Conservation (phyloP, 2,888 invertebrate genomes). For the Trileptium ribeirensis region DNA sequence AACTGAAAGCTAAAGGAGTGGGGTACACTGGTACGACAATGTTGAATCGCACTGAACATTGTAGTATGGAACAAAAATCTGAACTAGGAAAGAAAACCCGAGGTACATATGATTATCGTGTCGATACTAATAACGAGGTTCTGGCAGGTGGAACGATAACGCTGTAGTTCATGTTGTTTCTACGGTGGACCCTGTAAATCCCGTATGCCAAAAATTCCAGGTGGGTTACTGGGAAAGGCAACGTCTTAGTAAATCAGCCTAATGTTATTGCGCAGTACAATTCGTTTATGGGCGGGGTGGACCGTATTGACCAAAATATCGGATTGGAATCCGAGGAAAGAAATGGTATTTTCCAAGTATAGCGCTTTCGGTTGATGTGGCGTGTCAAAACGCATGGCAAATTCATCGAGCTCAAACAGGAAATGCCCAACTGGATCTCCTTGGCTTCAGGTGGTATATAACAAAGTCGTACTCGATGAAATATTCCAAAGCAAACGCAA, state of each 20-base stretch:
- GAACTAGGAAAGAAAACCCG: not conserved
- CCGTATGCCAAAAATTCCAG: not conserved
- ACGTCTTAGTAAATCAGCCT: not conserved
- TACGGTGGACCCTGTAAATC: not conserved
- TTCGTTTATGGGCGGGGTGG: conserved; percentile 20
- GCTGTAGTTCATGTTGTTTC: not conserved
- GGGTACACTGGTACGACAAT: conserved; percentile 39
- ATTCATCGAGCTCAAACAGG: not conserved
- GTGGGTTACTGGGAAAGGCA: not conserved
- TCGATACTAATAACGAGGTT: not conserved
- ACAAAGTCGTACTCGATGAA: not conserved
- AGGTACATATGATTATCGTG: not conserved
- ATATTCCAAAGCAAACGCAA: no score
- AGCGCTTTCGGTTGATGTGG: not conserved
- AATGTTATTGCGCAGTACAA: no score
- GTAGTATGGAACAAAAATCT: not conserved
- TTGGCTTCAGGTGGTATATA: not conserved
- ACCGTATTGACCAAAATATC: conserved; percentile 23
- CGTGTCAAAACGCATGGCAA: conserved; percentile 23
- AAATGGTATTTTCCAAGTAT: conserved; percentile 17
- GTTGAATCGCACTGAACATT: not conserved
- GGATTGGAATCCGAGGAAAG: conserved; percentile 22
- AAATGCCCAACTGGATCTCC: not conserved
- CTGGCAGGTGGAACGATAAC: conserved; percentile 1
- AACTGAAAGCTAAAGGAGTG: conserved; percentile 33